A percentile compares a stretch with the other conserved stretches of the same genome.
Conservation (phyloP, 2,113 vertebrate genomes). For the Ciconia maguari region DNA sequence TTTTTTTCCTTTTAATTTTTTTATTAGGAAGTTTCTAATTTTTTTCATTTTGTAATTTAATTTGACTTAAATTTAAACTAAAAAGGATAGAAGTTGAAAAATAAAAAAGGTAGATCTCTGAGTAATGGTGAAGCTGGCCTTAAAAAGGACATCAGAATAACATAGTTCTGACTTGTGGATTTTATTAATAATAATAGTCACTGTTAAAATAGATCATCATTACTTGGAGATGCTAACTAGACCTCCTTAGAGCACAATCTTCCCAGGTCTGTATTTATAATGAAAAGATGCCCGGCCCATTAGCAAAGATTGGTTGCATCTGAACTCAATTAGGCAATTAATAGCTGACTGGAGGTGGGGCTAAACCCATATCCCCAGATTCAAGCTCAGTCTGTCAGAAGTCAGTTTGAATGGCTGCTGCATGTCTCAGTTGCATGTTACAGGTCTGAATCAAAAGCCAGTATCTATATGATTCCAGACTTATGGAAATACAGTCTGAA, state of each 20-base stretch:
- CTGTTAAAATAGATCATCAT: background rate
- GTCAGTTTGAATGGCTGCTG: background rate
- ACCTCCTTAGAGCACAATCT: background rate
- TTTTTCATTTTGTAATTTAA: background rate
- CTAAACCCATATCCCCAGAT: background rate
- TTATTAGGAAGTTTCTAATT: background rate
- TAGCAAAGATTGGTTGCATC: background rate
- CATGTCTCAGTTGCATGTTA: fast-evolving
- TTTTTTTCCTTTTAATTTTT: background rate
- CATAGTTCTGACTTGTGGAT: background rate
- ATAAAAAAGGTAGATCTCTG: background rate
- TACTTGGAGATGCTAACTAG: background rate
- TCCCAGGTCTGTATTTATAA: background rate
- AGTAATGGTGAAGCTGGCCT: background rate
- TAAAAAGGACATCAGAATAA: background rate
- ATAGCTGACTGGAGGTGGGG: background rate
- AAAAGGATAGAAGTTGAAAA: background rate
- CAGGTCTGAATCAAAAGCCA: background rate
- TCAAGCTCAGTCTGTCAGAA: background rate
- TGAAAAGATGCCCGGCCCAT: background rate
- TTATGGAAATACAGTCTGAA: background rate
- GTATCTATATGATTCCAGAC: background rate
- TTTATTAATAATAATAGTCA: background rate
- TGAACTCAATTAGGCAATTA: background rate
- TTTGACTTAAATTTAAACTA: background rate